Percentiles rank a stretch among this genome's conserved stretches.
Conservation (phyloP, 2,797 vertebrate species). For the Podargus strigoides region DNA sequence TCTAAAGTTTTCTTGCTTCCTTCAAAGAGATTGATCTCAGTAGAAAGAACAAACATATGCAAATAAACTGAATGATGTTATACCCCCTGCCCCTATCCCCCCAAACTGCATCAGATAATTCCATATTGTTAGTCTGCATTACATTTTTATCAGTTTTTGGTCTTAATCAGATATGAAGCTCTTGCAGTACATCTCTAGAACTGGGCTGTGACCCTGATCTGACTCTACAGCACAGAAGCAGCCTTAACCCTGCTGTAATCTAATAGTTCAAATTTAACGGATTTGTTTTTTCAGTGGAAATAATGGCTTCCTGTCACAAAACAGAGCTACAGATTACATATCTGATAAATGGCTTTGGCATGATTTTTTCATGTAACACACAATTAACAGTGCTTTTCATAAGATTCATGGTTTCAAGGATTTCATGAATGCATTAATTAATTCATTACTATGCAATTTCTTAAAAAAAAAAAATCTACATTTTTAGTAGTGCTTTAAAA, state of each 20-base stretch:
- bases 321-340: conserved; percentile 45
- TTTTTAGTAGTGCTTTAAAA: background rate
- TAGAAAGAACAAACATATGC: conserved; percentile 49
- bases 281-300: conserved; percentile 64
- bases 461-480: background rate
- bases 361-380: conserved; percentile 52
- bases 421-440: background rate
- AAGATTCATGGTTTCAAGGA: background rate
- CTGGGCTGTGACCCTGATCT: background rate
- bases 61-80: conserved; percentile 59
- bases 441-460: background rate
- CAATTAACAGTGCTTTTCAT: conserved; percentile 32
- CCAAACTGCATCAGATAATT: conserved; percentile 43
- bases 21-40: conserved; percentile 69
- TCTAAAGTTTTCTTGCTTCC: conserved; percentile 65
- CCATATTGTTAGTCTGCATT: conserved; percentile 40
- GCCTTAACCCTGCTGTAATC: conserved; percentile 52
- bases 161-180: conserved; percentile 35
- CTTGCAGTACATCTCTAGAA: conserved; percentile 39
- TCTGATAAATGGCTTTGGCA: conserved; percentile 45
- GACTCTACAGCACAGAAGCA: conserved; percentile 48
- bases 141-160: conserved; percentile 30
- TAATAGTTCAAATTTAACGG: conserved; percentile 59
- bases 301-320: conserved; percentile 65
- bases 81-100: conserved; percentile 52